phyloP scores from a whole-genome alignment of 2,113 vertebrate species.

The Embiotoca jacksoni region DNA sequence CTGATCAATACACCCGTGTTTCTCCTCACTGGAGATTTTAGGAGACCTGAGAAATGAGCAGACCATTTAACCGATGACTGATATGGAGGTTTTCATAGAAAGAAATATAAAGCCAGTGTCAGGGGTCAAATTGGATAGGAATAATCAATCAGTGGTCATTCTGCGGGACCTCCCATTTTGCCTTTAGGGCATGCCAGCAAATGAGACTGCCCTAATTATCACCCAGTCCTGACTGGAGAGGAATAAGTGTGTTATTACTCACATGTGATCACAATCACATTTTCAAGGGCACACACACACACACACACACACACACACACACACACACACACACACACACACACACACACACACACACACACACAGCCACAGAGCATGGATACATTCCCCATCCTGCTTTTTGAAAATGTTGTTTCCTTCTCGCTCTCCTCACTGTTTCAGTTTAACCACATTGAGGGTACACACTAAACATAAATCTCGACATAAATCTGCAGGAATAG shows the following conservation, averaged over 20 bases:
- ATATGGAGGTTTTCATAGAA: background rate
- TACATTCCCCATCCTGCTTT: constrained; percentile 1
- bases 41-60: constrained; percentile 31
- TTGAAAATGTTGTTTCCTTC: background rate
- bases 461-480: constrained; percentile 16
- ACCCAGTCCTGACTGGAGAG: constrained; percentile 23
- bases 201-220: constrained; percentile 36
- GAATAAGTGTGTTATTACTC: background rate
- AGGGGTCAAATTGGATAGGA: constrained; percentile 49
- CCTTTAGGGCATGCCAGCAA: constrained; percentile 23
- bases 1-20: constrained; percentile 38
- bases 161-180: constrained; percentile 18
- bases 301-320: background rate
- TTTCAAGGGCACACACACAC: background rate
- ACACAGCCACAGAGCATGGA: constrained; percentile 3
- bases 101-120: constrained; percentile 48
- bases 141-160: constrained; percentile 38
- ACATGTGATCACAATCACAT: constrained; percentile 3
- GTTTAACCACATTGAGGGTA: constrained; percentile 24
- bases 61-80: constrained; percentile 29
- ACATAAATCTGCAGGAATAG: constrained; percentile 14
- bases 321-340: too few species aligned
- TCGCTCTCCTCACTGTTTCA: background rate
- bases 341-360: too few species aligned
- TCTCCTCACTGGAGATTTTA: constrained; percentile 24